Conservation (phyloP, 2,888 invertebrate genomes). For the Chaetogeoica ovagalla region DNA sequence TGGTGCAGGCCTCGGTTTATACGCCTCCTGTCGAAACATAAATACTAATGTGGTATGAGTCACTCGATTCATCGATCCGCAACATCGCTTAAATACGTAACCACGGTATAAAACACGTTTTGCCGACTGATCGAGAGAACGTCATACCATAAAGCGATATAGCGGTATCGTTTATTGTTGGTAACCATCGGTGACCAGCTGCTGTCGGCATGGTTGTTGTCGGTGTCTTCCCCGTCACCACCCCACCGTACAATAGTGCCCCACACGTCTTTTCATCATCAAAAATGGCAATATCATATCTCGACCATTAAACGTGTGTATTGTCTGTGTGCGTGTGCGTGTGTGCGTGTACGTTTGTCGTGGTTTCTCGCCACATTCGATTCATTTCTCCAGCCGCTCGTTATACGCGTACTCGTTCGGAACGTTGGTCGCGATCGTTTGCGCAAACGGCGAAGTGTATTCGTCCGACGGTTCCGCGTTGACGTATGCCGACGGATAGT, state of each 20-base stretch:
- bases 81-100: neutral
- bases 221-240: neutral
- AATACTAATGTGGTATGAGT: too few relatives aligned
- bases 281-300: constrained; percentile 52
- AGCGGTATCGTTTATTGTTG: neutral
- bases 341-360: constrained; percentile 1
- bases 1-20: too few relatives aligned
- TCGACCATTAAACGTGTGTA: constrained; percentile 25
- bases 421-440: neutral
- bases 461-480: constrained; percentile 26
- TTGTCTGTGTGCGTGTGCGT: neutral
- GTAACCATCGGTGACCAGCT: constrained; percentile 42
- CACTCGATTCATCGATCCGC: too few relatives aligned
- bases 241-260: neutral
- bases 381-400: neutral
- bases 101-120: neutral
- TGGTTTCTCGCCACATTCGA: neutral
- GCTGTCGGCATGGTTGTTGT: constrained; percentile 42
- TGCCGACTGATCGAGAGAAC: neutral
- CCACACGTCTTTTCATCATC: constrained; percentile 21
- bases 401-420: too few relatives aligned
- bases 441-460: neutral
- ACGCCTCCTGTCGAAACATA: too few relatives aligned
- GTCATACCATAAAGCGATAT: neutral
- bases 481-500: constrained; percentile 29